Evolutionary conservation across 2,797 vertebrate species (phyloP), one percentile per base, ranked within the genome.

Genomic region (Pipistrellus pipistrellus): DNA sequence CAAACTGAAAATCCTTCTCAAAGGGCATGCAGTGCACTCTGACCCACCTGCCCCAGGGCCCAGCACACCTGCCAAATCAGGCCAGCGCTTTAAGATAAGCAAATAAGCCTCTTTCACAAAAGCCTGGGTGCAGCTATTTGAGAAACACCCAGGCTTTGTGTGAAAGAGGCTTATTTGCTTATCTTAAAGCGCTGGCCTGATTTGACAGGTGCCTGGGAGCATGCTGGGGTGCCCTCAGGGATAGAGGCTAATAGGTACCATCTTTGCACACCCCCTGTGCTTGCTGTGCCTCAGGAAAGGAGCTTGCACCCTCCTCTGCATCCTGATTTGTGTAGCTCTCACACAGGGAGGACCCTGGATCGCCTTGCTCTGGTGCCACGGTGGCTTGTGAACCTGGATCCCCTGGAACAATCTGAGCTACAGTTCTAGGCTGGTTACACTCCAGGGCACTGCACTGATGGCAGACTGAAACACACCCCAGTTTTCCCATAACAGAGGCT

Each of bases 231-330:
- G 30, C 14, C 5, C 38, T 38, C 12, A 3, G 1, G 30, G 17
- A 23, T 0, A 1, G 59, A 75, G n/a, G 23, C 23, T n/a, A 32
- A 38, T 1, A 46, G 18, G 7, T 3, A 3, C 48, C 18, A 25
- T 68, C 48, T 73, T 44, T 35, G 57, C 12, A 0, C 13, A 51
- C 18, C 23, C 14, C 32, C 20, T 35, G 30, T 73, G 66, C 20
- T 41, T 38, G 30, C 62, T 68, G 86, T 18, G 2, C 6, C 51
- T 69, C 21, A 8, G 38, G 30, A 57, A 75, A 57, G 8, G 38
- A 38, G 18, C 14, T 18, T 41, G 25, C 30, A 30, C 12, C 44
- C 18, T 51, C 18, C 41, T 72, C 41, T 55, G 55, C 7, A 17
- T 6, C 41, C 13, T 41, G 32, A 51, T 23, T 73, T 81, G n/a